These are phyloP conservation scores for Drosophila subpulchrella DNA, from an alignment of 1,140 invertebrate genomes.

Conservation along the genomic window DNA sequence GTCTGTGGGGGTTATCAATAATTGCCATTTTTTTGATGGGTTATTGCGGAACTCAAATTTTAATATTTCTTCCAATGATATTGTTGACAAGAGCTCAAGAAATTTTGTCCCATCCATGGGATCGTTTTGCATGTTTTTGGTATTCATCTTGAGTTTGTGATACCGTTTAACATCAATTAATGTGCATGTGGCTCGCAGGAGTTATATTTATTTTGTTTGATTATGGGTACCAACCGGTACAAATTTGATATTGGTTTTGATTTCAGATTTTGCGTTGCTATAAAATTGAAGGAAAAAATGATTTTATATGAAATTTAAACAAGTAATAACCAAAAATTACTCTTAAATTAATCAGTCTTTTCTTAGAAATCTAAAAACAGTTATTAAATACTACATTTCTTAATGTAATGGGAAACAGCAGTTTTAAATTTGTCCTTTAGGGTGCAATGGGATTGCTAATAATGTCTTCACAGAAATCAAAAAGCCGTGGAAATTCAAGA, in stretches of 20 bases:
- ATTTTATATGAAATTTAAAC: conserved; percentile 54
- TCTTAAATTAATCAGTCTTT: conserved; percentile 11
- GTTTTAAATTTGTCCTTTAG: too few species aligned
- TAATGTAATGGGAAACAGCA: conserved; percentile 2
- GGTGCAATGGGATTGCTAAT: neutral
- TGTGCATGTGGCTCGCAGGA: conserved; percentile 40
- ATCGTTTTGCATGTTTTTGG: conserved; percentile 21
- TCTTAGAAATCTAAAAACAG: conserved; percentile 10
- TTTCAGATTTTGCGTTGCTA: conserved; percentile 62
- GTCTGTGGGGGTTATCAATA: conserved; percentile 19
- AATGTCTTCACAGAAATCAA: neutral
- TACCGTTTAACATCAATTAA: conserved; percentile 19
- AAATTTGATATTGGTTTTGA: conserved; percentile 38
- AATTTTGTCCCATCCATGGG: conserved; percentile 36
- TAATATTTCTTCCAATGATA: conserved; percentile 53
- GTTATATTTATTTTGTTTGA: conserved; percentile 28
- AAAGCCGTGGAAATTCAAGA: neutral
- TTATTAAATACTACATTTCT: conserved; percentile 17
- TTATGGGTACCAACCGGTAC: conserved; percentile 31
- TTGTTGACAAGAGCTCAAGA: conserved; percentile 47
- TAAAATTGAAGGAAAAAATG: conserved; percentile 78
- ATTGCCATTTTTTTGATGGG: conserved; percentile 36
- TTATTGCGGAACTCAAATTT: conserved; percentile 31
- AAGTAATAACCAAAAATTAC: conserved; percentile 29
- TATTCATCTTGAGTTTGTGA: conserved; percentile 31